These are phyloP conservation scores for Coenonympha glycerion DNA, from an alignment of 2,888 invertebrate genomes.

Conservation along the genomic window DNA sequence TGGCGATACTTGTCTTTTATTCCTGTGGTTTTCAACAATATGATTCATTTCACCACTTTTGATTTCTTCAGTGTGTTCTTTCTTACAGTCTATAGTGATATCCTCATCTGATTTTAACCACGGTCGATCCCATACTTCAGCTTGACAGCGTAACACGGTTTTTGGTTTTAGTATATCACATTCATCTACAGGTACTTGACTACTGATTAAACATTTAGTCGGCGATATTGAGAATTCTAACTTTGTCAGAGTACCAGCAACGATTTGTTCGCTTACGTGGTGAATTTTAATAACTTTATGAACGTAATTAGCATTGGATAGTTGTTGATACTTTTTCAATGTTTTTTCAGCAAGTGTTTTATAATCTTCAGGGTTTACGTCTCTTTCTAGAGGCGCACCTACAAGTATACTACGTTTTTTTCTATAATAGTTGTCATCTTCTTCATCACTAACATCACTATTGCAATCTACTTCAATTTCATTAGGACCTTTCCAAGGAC, in stretches of 20 bases:
- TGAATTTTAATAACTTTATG: conserved; percentile 47
- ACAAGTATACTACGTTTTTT: conserved; percentile 14
- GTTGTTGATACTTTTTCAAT: conserved; percentile 31
- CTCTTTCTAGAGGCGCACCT: conserved; percentile 18
- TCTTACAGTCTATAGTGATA: conserved; percentile 30
- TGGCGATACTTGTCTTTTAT: conserved; percentile 35
- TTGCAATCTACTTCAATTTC: conserved; percentile 50
- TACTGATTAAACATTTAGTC: conserved; percentile 24
- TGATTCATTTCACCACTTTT: conserved; percentile 11
- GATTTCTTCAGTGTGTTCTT: conserved; percentile 13
- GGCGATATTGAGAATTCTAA: conserved; percentile 32
- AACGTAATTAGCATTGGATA: conserved; percentile 39
- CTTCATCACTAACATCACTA: conserved; percentile 29
- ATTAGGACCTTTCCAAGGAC: conserved; percentile 65
- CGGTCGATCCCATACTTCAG: conserved; percentile 29
- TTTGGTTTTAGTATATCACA: conserved; percentile 33
- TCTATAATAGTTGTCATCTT: conserved; percentile 22
- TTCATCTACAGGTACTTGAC: conserved; percentile 19
- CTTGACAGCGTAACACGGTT: conserved; percentile 32
- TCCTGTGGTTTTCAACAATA: conserved; percentile 26
- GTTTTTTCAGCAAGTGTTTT: conserved; percentile 31
- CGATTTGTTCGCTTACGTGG: conserved; percentile 66
- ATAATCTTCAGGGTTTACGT: conserved; percentile 26
- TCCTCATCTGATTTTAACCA: conserved; percentile 28
- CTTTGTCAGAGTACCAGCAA: conserved; percentile 66